Evolutionary conservation across 2,888 invertebrate species (phyloP), one percentile per base, ranked within the genome.

Genomic region (Caenorhabditis imperialis): DNA sequence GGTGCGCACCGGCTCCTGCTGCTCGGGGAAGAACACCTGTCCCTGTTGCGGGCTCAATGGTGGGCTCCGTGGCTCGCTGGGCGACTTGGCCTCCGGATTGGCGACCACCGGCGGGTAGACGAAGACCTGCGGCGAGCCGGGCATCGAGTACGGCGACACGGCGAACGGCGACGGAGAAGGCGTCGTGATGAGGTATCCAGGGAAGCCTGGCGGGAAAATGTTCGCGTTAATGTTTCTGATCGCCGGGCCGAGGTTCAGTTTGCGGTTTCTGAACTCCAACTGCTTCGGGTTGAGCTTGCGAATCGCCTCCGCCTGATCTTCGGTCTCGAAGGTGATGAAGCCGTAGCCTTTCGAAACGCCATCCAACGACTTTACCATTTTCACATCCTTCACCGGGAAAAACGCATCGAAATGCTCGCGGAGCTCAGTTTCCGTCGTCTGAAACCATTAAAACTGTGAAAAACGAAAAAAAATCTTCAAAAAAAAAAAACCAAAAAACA

Each of bases 291-390:
- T 44, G 20, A 75, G n/a, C 23, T 53, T 14, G 12, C 69, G 51
- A 8, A 82, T 70, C 7, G 48, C 65, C n/a, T 81, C 77, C 1
- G 94, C 94, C 89, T 94, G 94, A 86, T 94, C 93, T 89, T 94
- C 94, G 55, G 92, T 93, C 90, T 94, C 94, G 89, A 94, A 94
- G 50, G 93, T 93, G 38, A 93, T 92, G 89, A 93, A 93, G 50
- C 93, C 93, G 88, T 95, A 90, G 88, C 95, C 94, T 90, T 96
- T 96, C 77, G 96, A 95, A 20, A 95, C 94, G 3, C 96, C 96
- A 78, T 95, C 95, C 84, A 95, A 91, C 89, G 96, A 96, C 84
- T 93, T 93, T 80, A 97, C 96, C 81, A 97, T 96, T 90, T 97
- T 95, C 55, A 95, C 94, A 48, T 94, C 91, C 80, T 90, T 95